Evolutionary conservation across 2,113 vertebrate species (phyloP).

Genomic region (Carlito syrichta): DNA sequence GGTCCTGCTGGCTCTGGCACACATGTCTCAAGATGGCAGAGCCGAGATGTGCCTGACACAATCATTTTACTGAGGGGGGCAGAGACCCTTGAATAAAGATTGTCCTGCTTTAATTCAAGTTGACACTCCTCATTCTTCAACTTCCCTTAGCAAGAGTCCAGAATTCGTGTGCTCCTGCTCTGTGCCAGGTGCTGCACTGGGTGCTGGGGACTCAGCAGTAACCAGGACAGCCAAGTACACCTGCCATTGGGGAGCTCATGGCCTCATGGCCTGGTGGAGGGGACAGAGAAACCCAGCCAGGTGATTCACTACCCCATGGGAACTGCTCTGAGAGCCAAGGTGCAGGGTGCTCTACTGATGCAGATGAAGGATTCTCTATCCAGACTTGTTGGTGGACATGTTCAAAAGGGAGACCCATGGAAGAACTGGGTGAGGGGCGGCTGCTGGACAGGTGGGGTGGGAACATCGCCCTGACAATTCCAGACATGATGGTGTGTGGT

Average conservation of each 20-base stretch:
- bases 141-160: background rate
- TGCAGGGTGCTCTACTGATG: background rate
- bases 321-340: background rate
- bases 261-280: background rate
- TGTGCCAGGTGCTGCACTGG: background rate
- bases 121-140: background rate
- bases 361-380: background rate
- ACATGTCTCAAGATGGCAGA: background rate
- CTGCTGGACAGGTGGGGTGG: too few species aligned
- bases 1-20: background rate
- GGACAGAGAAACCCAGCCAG: background rate
- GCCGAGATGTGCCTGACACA: background rate
- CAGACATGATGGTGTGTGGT: accelerated
- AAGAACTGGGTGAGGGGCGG: background rate
- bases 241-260: background rate
- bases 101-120: background rate
- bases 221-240: background rate
- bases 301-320: background rate
- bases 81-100: background rate
- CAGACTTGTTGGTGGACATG: background rate
- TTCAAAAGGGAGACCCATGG: background rate
- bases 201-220: background rate
- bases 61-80: background rate
- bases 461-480: background rate
- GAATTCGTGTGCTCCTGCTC: background rate